Percentiles rank a stretch among this genome's conserved stretches.
phyloP scores from a whole-genome alignment of 2,888 invertebrate species.

The Volucella zonaria region DNA sequence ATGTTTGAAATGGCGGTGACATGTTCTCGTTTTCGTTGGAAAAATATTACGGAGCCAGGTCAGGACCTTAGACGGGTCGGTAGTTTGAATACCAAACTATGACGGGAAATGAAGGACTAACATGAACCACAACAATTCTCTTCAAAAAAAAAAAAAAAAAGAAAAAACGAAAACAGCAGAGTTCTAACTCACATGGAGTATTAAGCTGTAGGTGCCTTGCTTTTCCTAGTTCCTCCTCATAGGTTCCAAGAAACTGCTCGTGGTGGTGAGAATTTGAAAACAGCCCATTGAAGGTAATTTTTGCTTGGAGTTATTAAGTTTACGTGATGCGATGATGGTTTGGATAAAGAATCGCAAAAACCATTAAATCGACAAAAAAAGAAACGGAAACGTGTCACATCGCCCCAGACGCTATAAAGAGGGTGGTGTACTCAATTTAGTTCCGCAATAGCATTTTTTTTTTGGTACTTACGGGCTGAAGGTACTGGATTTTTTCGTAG shows the following conservation, averaged over 20 bases:
- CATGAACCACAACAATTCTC: slow-evolving; percentile 51
- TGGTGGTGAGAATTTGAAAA: slow-evolving; percentile 34
- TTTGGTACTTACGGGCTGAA: too few species aligned
- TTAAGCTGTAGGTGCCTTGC: neutral
- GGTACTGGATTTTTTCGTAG: too few species aligned
- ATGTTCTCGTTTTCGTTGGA: slow-evolving; percentile 40
- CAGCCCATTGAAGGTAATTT: slow-evolving; percentile 31
- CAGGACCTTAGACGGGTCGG: slow-evolving; percentile 20
- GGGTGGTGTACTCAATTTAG: slow-evolving; percentile 30
- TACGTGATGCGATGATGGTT: slow-evolving; percentile 48
- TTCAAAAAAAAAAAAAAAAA: slow-evolving; percentile 16
- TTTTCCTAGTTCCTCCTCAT: neutral
- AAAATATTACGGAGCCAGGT: slow-evolving; percentile 1
- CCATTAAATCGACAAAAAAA: slow-evolving; percentile 13
- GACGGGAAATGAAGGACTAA: slow-evolving; percentile 52
- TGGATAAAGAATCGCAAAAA: slow-evolving; percentile 23
- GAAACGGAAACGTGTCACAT: slow-evolving; percentile 32
- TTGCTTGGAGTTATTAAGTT: slow-evolving; percentile 43
- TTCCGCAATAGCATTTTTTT: slow-evolving; percentile 19
- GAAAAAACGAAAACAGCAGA: slow-evolving; percentile 13
- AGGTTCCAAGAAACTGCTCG: neutral
- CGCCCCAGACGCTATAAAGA: slow-evolving; percentile 6
- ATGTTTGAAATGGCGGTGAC: slow-evolving; percentile 47
- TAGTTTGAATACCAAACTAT: slow-evolving; percentile 22
- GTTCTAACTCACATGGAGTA: neutral